A percentile compares a stretch with the other conserved stretches of the same genome.
phyloP scores from a whole-genome alignment of 2,888 invertebrate species.

The Matsumyia berberina region DNA sequence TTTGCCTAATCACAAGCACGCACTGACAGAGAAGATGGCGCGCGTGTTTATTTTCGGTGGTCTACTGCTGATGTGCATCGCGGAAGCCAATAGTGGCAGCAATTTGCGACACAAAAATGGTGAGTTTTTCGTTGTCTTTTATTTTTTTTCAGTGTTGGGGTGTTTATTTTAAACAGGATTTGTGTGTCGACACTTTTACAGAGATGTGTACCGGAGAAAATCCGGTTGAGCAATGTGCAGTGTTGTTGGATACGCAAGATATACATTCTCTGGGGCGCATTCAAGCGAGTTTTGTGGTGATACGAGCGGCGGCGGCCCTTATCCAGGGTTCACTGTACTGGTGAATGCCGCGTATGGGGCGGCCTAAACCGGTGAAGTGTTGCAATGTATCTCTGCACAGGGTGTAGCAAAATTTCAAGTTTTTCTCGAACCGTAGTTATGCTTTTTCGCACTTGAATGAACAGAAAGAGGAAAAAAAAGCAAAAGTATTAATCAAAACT shows the following conservation, averaged over 20 bases:
- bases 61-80: slow-evolving; percentile 46
- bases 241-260: slow-evolving; percentile 3
- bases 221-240: background rate
- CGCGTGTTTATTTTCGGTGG: slow-evolving; percentile 45
- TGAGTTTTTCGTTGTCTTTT: slow-evolving; percentile 30
- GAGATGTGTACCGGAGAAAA: background rate
- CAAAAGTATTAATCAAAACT: too few relatives aligned
- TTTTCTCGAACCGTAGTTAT: too few relatives aligned
- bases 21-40: slow-evolving; percentile 32
- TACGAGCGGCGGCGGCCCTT: background rate
- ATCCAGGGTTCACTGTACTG: slow-evolving; percentile 18
- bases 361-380: too few relatives aligned
- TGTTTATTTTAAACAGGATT: background rate
- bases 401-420: too few relatives aligned
- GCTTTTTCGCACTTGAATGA: too few relatives aligned
- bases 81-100: slow-evolving; percentile 57
- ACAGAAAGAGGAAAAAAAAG: too few relatives aligned
- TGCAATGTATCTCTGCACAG: too few relatives aligned
- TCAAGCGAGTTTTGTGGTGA: background rate
- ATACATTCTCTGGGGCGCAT: background rate
- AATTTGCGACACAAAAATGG: slow-evolving; percentile 50
- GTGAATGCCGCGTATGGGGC: background rate
- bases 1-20: slow-evolving; percentile 13
- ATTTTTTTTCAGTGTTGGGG: background rate
- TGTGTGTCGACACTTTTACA: background rate